Conservation (phyloP, 2,888 invertebrate genomes). For the Cheilosia urbana region DNA sequence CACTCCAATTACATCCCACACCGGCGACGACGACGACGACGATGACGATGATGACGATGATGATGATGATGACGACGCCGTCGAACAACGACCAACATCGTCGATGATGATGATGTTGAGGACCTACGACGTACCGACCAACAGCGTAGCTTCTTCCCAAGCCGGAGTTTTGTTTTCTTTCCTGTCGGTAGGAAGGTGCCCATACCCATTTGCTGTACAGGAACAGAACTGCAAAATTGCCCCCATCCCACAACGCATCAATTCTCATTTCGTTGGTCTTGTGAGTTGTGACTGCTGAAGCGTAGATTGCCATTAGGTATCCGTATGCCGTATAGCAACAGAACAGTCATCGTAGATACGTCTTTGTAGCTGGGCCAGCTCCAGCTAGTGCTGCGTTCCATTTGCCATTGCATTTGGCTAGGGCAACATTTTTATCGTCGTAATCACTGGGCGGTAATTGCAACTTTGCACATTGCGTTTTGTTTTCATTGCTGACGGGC, state of each 20-base stretch:
- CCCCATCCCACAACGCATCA: conserved; percentile 63
- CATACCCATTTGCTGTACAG: neutral
- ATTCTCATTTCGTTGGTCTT: conserved; percentile 52
- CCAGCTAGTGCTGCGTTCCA: conserved; percentile 6
- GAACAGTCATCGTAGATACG: conserved; percentile 35
- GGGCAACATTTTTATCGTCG: conserved; percentile 34
- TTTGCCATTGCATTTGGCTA: conserved; percentile 26
- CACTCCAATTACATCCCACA: conserved; percentile 73
- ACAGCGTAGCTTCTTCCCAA: neutral
- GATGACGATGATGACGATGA: conserved; percentile 37
- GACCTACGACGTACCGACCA: conserved; percentile 34
- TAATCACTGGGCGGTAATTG: conserved; percentile 67
- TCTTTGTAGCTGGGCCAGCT: neutral
- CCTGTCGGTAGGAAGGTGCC: too few relatives aligned
- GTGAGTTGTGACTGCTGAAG: conserved; percentile 58
- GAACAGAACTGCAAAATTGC: conserved; percentile 41
- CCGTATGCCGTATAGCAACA: neutral
- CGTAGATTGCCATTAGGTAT: conserved; percentile 60
- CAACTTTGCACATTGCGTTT: conserved; percentile 66
- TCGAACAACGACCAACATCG: conserved; percentile 55
- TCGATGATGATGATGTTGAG: conserved; percentile 34
- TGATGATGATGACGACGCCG: conserved; percentile 43
- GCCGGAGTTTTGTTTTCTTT: neutral
- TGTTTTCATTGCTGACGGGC: conserved; percentile 5
- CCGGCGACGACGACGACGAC: conserved; percentile 12